Base-by-base conservation (phyloP, 2,797 vertebrate species). In the Brotula barbata region DNA sequence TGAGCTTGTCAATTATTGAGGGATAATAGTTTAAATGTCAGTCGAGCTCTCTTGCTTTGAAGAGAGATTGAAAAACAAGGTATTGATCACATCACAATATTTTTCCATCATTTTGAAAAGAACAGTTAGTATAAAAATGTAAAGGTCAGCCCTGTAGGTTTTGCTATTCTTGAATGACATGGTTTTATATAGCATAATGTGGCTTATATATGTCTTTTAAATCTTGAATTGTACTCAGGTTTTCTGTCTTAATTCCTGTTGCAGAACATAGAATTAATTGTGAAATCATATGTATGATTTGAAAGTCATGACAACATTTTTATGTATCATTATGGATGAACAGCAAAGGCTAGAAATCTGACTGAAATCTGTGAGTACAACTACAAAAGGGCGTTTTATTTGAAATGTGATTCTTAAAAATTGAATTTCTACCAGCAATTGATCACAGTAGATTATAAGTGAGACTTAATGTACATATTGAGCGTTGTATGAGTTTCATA, bases 391-490 rank as follows among this genome's bases (percentile, higher is more conserved):
- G 40, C 7, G 52, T 64, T 65, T 62, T 72, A 65, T 43, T 34
- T 72, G 34, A 41, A 5, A 39, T 46, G 25, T 52, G 19, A 46
- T 44, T 7, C 13, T 39, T 7, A 46, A 20, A 7, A 19, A 14
- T 53, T 17, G 19, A 46, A 23, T 15, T 15, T 71, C 13, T 46
- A 36, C 34, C 4, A 42, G 17, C 2, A 42, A 11, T 19, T 20
- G 8, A 12, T 42, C 16, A 33, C 9, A 3, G 20, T 15, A 45
- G 17, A 43, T 74, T 50, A 58, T 54, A 47, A 48, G 64, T 64
- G 61, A 44, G 73, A 78, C 47, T 68, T 59, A 68, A 49, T 81
- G 84, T 85, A 81, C 59, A 84, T 82, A 77, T 53, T 64, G 37
- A 11, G 19, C 41, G 50, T 64, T 74, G 60, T 60, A 22, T 73